phyloP scores from a whole-genome alignment of 2,113 vertebrate genomes.

The Oncorhynchus tshawytscha region DNA sequence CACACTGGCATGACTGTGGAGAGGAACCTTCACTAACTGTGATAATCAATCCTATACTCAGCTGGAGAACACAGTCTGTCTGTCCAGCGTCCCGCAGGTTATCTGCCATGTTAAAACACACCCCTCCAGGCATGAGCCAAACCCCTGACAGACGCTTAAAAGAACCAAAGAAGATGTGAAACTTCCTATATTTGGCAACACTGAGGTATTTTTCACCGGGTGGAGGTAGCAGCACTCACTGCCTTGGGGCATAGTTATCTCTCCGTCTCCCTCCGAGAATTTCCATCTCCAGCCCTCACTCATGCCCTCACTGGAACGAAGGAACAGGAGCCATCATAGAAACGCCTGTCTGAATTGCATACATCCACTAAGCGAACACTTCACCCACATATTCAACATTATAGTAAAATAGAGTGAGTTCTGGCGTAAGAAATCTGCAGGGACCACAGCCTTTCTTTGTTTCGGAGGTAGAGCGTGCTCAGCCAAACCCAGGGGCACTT shows the following conservation, averaged over 20 bases:
- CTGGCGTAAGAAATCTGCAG: slow-evolving; percentile 41
- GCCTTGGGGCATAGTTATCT: slow-evolving; percentile 44
- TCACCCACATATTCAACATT: slow-evolving; percentile 19
- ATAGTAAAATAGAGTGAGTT: slow-evolving; percentile 24
- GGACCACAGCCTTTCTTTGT: slow-evolving; percentile 37
- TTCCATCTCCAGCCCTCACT: slow-evolving; percentile 14
- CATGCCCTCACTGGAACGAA: slow-evolving; percentile 12
- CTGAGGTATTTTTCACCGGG: slow-evolving; percentile 25
- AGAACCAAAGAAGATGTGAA: slow-evolving; percentile 40
- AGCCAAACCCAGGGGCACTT: slow-evolving; percentile 48
- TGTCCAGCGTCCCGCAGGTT: slow-evolving; percentile 28
- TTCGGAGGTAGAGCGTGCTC: slow-evolving; percentile 26
- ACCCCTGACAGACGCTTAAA: slow-evolving; percentile 33
- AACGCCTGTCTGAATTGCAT: slow-evolving; percentile 22
- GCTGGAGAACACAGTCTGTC: slow-evolving; percentile 24
- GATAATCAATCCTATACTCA: background rate
- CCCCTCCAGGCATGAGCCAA: slow-evolving; percentile 44
- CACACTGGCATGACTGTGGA: slow-evolving; percentile 8
- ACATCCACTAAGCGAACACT: slow-evolving; percentile 10
- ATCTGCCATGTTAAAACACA: slow-evolving; percentile 41
- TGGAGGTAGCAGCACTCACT: slow-evolving; percentile 15
- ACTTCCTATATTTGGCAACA: slow-evolving; percentile 21
- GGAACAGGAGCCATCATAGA: slow-evolving; percentile 19
- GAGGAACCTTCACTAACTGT: background rate
- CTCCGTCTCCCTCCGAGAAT: background rate